These are phyloP conservation scores for Falco naumanni DNA, from an alignment of 2,797 vertebrate genomes.

Conservation along the genomic window DNA sequence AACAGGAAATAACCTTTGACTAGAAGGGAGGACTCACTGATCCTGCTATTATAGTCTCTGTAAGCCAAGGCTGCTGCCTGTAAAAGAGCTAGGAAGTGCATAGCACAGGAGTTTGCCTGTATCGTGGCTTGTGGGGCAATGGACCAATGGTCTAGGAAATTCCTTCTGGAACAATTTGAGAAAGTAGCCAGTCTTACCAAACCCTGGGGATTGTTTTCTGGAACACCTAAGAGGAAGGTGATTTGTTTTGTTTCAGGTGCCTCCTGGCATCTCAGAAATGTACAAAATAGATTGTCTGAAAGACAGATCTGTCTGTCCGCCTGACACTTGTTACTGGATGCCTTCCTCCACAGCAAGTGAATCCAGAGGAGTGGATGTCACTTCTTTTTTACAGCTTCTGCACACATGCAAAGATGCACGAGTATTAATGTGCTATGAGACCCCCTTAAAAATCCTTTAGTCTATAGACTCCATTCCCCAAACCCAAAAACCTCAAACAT, in stretches of 20 bases:
- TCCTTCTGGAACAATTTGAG: not conserved
- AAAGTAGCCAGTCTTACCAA: not conserved
- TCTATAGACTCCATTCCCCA: not conserved
- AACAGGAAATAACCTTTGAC: not conserved
- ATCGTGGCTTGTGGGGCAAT: not conserved
- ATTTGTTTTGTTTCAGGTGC: not conserved
- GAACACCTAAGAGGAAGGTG: not conserved
- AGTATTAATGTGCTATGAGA: not conserved
- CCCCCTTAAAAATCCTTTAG: not conserved
- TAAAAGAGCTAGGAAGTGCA: not conserved
- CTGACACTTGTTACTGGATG: not conserved
- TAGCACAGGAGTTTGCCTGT: not conserved
- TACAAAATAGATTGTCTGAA: not conserved
- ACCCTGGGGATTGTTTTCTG: not conserved
- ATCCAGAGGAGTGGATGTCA: not conserved
- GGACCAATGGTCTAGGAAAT: not conserved
- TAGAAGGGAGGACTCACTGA: not conserved
- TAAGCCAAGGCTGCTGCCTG: not conserved
- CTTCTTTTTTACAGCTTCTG: not conserved
- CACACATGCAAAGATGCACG: not conserved
- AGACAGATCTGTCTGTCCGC: fast-evolving
- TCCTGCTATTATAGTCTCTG: not conserved
- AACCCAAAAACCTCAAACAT: no score
- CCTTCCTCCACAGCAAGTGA: not conserved
- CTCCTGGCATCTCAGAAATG: not conserved